Percentiles rank a stretch among this genome's conserved stretches.
phyloP scores from a whole-genome alignment of 2,113 vertebrate species.

The Lethenteron reissneri region DNA sequence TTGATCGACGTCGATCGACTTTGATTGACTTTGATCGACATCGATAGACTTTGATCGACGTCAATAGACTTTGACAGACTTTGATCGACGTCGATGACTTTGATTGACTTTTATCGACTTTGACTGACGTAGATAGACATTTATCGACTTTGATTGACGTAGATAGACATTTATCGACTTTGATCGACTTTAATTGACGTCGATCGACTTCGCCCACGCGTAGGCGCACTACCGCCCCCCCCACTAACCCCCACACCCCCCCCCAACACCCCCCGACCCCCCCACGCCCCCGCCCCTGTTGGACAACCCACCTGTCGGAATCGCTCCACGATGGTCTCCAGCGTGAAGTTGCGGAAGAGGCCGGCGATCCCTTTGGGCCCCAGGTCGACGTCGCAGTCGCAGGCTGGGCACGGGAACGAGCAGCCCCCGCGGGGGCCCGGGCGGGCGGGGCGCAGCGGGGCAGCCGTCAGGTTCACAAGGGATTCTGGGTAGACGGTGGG shows the following conservation, averaged over 20 bases:
- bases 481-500: no score
- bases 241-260: background rate
- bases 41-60: no score
- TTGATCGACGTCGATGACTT: no score
- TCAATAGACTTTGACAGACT: no score
- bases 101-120: no score
- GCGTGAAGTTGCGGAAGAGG: conserved; percentile 73
- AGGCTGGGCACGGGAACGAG: conserved; percentile 69
- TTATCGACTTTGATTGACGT: no score
- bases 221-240: background rate
- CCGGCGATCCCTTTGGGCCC: conserved; percentile 58
- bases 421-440: conserved; percentile 75
- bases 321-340: conserved; percentile 80
- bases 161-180: no score
- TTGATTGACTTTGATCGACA: no score
- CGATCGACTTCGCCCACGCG: background rate
- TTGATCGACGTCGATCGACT: no score
- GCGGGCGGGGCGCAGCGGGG: conserved; percentile 12
- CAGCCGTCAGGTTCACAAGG: no score
- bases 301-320: conserved; percentile 25
- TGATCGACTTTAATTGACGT: no score
- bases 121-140: no score
- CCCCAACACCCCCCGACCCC: background rate
- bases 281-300: background rate
- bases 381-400: conserved; percentile 61